Evolutionary conservation across 1,140 invertebrate genomes (phyloP), one percentile per base, ranked within the genome.

Genomic region (Dendroctonus valens): DNA sequence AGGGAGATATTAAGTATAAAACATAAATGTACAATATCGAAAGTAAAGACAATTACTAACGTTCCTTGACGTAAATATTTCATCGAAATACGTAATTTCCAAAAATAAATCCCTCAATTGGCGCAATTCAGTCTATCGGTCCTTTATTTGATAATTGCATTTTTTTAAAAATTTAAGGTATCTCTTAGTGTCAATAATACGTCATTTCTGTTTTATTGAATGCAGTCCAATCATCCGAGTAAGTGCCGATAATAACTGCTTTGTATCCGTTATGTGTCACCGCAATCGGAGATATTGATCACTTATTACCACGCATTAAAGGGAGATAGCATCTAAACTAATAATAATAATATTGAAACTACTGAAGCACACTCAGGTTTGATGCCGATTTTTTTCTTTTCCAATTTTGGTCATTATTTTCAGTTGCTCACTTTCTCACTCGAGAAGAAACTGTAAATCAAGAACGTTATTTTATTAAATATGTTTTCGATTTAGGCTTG

Each of bases 41-140:
- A 26, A 26, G 1, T 26, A 26, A 26, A 26, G 26, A 26, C 26
- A n/a, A 26, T 26, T 26, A 26, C 26, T 26, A 26, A 26, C 1
- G 26, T 26, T 26, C 1, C 3, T 1, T 26, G 1, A 26, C 1
- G 26, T 26, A 26, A 26, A 26, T 26, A 26, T 26, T 26, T 26
- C 26, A 26, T 26, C 26, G 3, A 26, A 26, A 26, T 26, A 26
- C 26, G 26, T 26, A 26, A 26, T 26, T 26, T 26, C 26, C 26
- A 26, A 26, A 26, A 26, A 26, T 26, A 26, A 26, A 26, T 26
- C 26, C 26, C 26, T 26, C 26, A 41, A 46, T 58, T 58, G 55
- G 55, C 55, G 55, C 55, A 46, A 58, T 26, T 44, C 41, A 5
- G 55, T 58, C 55, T 58, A 58, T 14, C 41, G 7, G 3, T 15